phyloP scores from a whole-genome alignment of 92 coral and sea anemone genomes.

The Palythoa heliodiscus region DNA sequence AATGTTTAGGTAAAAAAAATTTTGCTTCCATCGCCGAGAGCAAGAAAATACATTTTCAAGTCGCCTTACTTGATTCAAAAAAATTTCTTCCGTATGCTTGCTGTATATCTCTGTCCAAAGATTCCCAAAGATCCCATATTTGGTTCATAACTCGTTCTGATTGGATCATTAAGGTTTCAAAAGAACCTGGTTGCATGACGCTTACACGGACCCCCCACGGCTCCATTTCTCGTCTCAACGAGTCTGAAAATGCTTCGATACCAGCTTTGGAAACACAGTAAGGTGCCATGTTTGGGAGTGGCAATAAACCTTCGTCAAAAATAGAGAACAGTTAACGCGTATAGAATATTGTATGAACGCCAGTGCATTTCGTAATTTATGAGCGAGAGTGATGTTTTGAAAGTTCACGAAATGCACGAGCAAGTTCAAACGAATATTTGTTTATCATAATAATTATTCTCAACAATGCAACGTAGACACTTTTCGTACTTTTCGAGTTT shows the following conservation, averaged over 20 bases:
- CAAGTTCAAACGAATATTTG: too few species aligned
- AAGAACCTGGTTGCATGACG: conserved; percentile 56
- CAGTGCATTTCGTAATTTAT: too few species aligned
- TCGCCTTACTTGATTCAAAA: conserved; percentile 40
- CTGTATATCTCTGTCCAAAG: conserved; percentile 34
- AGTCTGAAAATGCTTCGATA: conserved; percentile 56
- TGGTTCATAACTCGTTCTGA: conserved; percentile 28
- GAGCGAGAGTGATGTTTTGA: too few species aligned
- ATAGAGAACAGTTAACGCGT: neutral
- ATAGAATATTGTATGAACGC: too few species aligned
- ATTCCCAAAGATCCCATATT: conserved; percentile 41
- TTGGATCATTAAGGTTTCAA: conserved; percentile 44
- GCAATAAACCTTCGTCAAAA: conserved; percentile 28
- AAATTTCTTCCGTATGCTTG: conserved; percentile 50
- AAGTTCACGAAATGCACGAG: too few species aligned
- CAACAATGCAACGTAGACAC: too few species aligned
- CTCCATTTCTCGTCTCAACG: conserved; percentile 48
- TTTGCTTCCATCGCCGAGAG: too few species aligned
- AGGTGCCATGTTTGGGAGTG: conserved; percentile 54
- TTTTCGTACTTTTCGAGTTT: too few species aligned
- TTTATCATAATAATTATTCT: too few species aligned
- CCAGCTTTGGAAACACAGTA: conserved; percentile 51
- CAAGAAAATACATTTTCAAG: neutral
- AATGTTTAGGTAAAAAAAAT: too few species aligned
- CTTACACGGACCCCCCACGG: conserved; percentile 48